A percentile compares a stretch with the other conserved stretches of the same genome.
These are phyloP conservation scores for Hydrochoerus hydrochaeris DNA, from an alignment of 2,113 vertebrate genomes.

Conservation along the genomic window DNA sequence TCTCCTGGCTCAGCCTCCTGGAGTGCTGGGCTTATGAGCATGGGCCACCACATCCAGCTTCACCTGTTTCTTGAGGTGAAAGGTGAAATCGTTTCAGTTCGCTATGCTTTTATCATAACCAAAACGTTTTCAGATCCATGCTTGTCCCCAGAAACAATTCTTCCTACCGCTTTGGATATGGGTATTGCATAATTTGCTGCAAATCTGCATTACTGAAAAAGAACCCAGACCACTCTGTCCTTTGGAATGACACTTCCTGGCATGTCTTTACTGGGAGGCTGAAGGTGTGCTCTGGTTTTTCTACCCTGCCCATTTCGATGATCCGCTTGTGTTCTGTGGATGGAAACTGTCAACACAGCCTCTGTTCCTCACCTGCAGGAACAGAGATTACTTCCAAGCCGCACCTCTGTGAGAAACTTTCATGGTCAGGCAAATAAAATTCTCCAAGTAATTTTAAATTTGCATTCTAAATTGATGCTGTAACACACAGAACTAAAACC, in stretches of 20 bases:
- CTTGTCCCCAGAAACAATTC: neutral
- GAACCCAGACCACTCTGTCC: neutral
- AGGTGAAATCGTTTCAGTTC: fast-evolving
- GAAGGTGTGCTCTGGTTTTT: neutral
- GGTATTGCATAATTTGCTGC: neutral
- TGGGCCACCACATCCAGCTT: neutral
- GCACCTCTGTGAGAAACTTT: neutral
- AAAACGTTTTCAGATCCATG: neutral
- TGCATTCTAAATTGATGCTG: neutral
- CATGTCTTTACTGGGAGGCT: neutral
- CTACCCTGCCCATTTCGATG: neutral
- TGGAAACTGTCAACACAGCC: too few relatives aligned
- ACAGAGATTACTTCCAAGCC: neutral
- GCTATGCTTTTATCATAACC: neutral
- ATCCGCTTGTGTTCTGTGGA: fast-evolving
- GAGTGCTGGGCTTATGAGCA: neutral
- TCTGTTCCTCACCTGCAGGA: neutral
- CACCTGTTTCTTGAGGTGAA: neutral
- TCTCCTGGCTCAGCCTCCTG: neutral
- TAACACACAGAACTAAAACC: neutral
- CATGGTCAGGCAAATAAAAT: neutral
- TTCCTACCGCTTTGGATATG: neutral
- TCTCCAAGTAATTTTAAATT: neutral
- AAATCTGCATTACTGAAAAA: neutral
- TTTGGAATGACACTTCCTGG: neutral